phyloP scores from a whole-genome alignment of 1,140 invertebrate species.

The Plectrocnemia conspersa region DNA sequence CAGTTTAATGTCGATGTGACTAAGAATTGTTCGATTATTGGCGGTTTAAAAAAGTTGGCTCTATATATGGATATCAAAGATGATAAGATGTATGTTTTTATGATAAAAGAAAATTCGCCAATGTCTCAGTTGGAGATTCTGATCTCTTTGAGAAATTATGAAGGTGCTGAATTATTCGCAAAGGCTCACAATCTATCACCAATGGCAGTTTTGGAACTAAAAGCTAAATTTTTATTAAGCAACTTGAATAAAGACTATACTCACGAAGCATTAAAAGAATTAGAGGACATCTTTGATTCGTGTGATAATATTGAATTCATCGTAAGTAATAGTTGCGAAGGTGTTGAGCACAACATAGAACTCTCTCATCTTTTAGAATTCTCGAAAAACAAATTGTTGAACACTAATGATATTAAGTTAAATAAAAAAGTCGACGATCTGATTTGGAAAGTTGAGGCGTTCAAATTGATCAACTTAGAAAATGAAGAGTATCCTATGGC shows the following conservation, averaged over 20 bases:
- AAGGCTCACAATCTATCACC: slow-evolving; percentile 27
- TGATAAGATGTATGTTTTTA: slow-evolving; percentile 24
- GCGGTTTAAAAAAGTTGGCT: slow-evolving; percentile 26
- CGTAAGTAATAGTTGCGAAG: slow-evolving; percentile 25
- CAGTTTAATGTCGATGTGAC: slow-evolving; percentile 21
- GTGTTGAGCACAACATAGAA: slow-evolving; percentile 24
- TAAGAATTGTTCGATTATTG: slow-evolving; percentile 26
- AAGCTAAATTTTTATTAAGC: slow-evolving; percentile 30
- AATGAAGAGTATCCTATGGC: slow-evolving; percentile 4
- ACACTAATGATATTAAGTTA: slow-evolving; percentile 9
- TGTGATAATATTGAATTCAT: slow-evolving; percentile 30
- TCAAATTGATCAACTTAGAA: slow-evolving; percentile 22
- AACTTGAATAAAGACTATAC: slow-evolving; percentile 24
- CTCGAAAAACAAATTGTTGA: slow-evolving; percentile 22
- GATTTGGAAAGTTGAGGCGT: slow-evolving; percentile 29
- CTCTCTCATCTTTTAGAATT: slow-evolving; percentile 24
- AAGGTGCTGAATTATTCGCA: slow-evolving; percentile 32
- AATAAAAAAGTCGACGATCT: slow-evolving; percentile 24
- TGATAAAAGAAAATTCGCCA: slow-evolving; percentile 31
- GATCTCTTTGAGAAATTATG: slow-evolving; percentile 27
- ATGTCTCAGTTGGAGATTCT: slow-evolving; percentile 31
- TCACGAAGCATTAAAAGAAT: slow-evolving; percentile 22
- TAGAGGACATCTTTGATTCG: slow-evolving; percentile 23
- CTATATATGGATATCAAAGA: slow-evolving; percentile 28
- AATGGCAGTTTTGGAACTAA: slow-evolving; percentile 28